Evolutionary conservation across 2,888 invertebrate genomes (phyloP), one percentile per base, ranked within the genome.

Genomic region (Pyrochroa serraticornis): DNA sequence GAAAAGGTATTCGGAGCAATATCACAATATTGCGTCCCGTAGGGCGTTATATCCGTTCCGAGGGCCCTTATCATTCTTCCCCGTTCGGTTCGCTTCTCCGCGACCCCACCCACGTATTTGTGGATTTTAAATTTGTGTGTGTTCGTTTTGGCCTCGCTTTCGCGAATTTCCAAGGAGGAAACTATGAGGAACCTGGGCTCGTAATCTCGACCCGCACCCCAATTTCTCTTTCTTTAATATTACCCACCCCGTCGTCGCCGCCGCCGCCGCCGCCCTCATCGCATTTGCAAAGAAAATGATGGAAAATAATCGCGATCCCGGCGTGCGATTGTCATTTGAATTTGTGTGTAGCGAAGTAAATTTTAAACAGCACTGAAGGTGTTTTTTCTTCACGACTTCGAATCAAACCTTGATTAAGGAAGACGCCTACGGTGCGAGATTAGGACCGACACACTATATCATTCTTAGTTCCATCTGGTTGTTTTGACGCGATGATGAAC

Each of bases 81-180:
- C 44, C 37, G 32, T 47, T 53, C 52, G 38, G 37, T 31, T 53
- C 46, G 34, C 22, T 22, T 22, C 22, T 22, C 22, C 22, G 22
- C 22, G 5, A 5, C 37, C 47, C 52, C 35, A 8, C 45, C 45
- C n/a, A 41, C 48, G 53, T 54, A 59, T 62, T 62, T 62, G 59
- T 62, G 67, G 67, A 67, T 67, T 67, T 67, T 67, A 65, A 65
- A 65, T 67, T 67, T 67, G 64, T 63, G 66, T 62, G 65, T 67
- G 64, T 62, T 65, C 63, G 65, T 63, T 65, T 67, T 65, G 39
- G 51, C 55, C 58, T 56, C 36, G 44, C 58, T 34, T 59, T 62
- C 61, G 56, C 58, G 54, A 61, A 63, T 61, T 59, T 64, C 57
- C 61, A 59, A 35, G 53, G 52, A 60, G 38, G 8, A 38, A 14